phyloP scores from a whole-genome alignment of 2,888 invertebrate genomes.

The Leucania comma region DNA sequence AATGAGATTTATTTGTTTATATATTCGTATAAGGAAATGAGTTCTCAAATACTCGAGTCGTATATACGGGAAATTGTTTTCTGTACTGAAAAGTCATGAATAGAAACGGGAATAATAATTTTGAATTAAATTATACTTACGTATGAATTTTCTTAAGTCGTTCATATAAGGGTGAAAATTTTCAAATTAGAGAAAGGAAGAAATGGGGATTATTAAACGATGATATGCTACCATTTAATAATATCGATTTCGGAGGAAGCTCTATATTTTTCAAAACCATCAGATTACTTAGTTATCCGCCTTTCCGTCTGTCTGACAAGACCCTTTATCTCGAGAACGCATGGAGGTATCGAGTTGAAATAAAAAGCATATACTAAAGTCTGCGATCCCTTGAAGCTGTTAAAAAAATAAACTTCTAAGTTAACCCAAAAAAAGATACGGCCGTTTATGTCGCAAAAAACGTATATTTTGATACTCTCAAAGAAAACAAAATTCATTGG shows the following conservation, averaged over 20 bases:
- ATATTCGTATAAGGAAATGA: slow-evolving; percentile 57
- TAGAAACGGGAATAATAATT: slow-evolving; percentile 25
- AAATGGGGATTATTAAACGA: too few species aligned
- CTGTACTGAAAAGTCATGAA: slow-evolving; percentile 21
- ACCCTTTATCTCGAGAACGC: too few species aligned
- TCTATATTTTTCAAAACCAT: background rate
- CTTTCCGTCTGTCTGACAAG: too few species aligned
- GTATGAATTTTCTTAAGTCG: background rate
- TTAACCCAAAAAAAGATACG: too few species aligned
- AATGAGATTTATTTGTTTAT: slow-evolving; percentile 62
- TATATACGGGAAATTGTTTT: slow-evolving; percentile 34
- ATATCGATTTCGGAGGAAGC: background rate
- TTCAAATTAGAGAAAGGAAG: background rate
- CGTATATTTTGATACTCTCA: too few species aligned
- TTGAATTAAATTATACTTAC: slow-evolving; percentile 17
- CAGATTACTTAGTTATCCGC: too few species aligned
- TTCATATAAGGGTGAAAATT: background rate
- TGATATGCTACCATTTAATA: background rate
- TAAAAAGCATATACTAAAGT: too few species aligned
- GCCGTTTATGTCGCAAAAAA: too few species aligned
- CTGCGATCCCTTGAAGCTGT: too few species aligned
- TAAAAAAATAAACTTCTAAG: too few species aligned
- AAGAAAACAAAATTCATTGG: too few species aligned
- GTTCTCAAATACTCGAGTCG: slow-evolving; percentile 42
- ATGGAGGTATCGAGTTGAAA: too few species aligned